Percentiles rank a stretch among this genome's conserved stretches.
These are phyloP conservation scores for Esperia sulphurella DNA, from an alignment of 2,888 invertebrate genomes.

Conservation along the genomic window DNA sequence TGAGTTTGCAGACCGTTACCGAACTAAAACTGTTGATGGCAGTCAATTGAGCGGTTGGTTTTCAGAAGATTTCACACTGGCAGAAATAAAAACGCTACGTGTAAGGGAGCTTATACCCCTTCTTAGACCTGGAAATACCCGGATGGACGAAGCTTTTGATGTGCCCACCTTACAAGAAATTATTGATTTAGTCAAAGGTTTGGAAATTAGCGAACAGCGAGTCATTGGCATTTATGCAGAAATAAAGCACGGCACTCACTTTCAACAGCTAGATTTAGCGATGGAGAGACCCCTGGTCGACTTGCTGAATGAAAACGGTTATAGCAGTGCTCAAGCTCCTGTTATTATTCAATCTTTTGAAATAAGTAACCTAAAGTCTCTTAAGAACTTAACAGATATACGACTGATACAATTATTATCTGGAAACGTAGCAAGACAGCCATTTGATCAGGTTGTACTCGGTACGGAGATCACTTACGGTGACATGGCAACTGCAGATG, in stretches of 20 bases:
- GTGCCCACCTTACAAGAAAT: slow-evolving; percentile 65
- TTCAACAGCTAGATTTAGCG: slow-evolving; percentile 44
- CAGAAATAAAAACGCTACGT: slow-evolving; percentile 59
- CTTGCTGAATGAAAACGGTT: slow-evolving; percentile 52
- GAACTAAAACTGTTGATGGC: slow-evolving; percentile 52
- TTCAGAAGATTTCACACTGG: slow-evolving; percentile 64
- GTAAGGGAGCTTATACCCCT: slow-evolving; percentile 52
- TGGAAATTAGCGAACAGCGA: slow-evolving; percentile 52
- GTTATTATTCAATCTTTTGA: slow-evolving; percentile 70
- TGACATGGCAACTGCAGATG: slow-evolving; percentile 56
- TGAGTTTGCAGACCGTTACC: slow-evolving; percentile 48
- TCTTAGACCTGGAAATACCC: slow-evolving; percentile 57
- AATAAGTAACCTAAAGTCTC: slow-evolving; percentile 55
- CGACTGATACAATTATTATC: slow-evolving; percentile 56
- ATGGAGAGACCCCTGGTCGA: slow-evolving; percentile 55
- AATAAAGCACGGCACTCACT: slow-evolving; percentile 61
- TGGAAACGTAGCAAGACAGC: slow-evolving; percentile 34
- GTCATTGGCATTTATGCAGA: slow-evolving; percentile 64
- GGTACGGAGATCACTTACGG: slow-evolving; percentile 52
- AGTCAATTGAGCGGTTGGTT: slow-evolving; percentile 54
- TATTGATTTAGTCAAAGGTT: slow-evolving; percentile 53
- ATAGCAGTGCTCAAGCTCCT: slow-evolving; percentile 39
- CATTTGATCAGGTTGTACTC: slow-evolving; percentile 46
- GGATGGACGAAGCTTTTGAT: slow-evolving; percentile 50
- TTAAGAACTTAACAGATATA: slow-evolving; percentile 52